Evolutionary conservation across 2,888 invertebrate genomes (phyloP), one percentile per base, ranked within the genome.

Genomic region (Eristalis pertinax): DNA sequence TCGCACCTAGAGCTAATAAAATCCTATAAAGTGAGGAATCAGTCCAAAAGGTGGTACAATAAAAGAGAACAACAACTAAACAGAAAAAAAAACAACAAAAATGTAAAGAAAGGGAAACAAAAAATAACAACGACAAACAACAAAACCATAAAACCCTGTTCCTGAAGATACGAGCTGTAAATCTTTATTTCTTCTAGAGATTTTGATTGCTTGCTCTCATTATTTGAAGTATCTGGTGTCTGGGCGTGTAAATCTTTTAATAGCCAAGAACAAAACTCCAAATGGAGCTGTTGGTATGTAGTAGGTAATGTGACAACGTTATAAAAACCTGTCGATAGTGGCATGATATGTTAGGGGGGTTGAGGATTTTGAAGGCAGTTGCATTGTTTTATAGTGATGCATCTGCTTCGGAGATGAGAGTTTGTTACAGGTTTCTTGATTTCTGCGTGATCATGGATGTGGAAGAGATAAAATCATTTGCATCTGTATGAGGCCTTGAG

Each of bases 1-100:
- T 84, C 38, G 75, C 84, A 84, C 84, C 72, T 76, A 67, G 67
- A 67, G 50, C 56, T 76, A 67, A 75, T 70, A 72, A 79, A 79
- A 65, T 65, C 63, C 35, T 26, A 70, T 38, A 65, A 72, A 62
- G 38, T 79, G 79, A 79, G 38, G 62, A 38, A 62, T 67, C 76
- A 77, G 56, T 65, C 24, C 67, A 68, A 22, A n/a, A 67, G 70
- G 50, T 35, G 67, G 75, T 64, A 56, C 35, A 77, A 77, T 79
- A 75, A 75, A 78, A 79, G n/a, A 19, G 19, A 50, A 50, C 50
- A 50, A 50, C 50, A 50, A 32, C 32, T 10, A 1, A 32, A 32
- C 29, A 29, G 5, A 29, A 29, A 29, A 29, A 4, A 4, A 26
- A 26, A 26, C n/a, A n/a, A n/a, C n/a, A 50, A 50, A 50, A 50